Evolutionary conservation across 2,888 invertebrate species (phyloP).

Genomic region (Epirrita christyi): DNA sequence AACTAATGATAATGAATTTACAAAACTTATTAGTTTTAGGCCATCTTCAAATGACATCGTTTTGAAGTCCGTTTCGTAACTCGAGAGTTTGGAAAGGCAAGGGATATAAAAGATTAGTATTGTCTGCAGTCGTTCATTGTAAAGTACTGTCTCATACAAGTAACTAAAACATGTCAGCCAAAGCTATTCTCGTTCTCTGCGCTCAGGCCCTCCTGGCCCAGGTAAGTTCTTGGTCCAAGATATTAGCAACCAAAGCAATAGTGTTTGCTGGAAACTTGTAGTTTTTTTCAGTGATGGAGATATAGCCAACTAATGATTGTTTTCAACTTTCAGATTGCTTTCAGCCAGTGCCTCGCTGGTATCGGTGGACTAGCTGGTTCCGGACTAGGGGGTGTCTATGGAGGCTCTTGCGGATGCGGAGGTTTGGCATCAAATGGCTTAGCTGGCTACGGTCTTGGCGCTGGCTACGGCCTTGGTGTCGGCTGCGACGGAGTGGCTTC

Average conservation of each 20-base stretch:
- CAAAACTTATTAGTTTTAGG: no score
- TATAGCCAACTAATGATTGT: not conserved
- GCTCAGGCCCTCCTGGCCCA: slow-evolving; percentile 45
- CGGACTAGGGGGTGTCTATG: slow-evolving; percentile 8
- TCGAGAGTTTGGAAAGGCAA: slow-evolving; percentile 6
- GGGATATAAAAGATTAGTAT: slow-evolving; percentile 12
- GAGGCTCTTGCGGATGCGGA: not conserved
- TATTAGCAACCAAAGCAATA: not conserved
- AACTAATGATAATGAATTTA: not conserved
- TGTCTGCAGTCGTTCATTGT: slow-evolving; percentile 17
- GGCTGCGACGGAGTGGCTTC: slow-evolving; percentile 26
- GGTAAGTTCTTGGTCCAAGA: slow-evolving; percentile 31
- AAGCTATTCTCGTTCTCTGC: slow-evolving; percentile 43
- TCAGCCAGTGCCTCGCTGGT: slow-evolving; percentile 14
- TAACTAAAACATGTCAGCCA: slow-evolving; percentile 42
- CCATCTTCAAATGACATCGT: no score
- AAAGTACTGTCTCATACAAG: slow-evolving; percentile 15
- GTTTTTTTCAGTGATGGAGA: not conserved
- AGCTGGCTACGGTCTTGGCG: slow-evolving; percentile 18
- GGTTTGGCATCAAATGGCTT: not conserved
- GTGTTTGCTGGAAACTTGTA: not conserved
- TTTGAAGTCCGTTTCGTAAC: slow-evolving; percentile 2
- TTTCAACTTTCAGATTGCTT: slow-evolving; percentile 18
- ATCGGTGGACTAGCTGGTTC: not conserved
- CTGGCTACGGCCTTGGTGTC: slow-evolving; percentile 28